Base-by-base conservation (phyloP, 2,888 invertebrate genomes). In the Brachypterus glaber region DNA sequence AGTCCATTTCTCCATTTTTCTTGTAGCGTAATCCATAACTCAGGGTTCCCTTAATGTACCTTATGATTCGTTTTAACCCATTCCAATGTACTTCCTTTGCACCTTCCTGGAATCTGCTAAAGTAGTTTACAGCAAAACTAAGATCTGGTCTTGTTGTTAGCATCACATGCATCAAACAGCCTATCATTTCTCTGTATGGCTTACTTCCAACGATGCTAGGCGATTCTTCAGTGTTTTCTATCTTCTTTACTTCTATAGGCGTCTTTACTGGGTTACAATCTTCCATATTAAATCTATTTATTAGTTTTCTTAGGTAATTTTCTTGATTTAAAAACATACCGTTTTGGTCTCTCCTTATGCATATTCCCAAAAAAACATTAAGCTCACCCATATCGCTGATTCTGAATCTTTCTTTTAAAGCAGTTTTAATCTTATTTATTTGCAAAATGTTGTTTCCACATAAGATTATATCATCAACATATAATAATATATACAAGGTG, bases 341-440 rank as follows among this genome's bases (percentile, higher is more conserved):
- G 9, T 46, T 30, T 7, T 40, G 8, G 3, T 18, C 45, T 30
- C 44, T 33, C 11, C 38, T 27, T 26, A 56, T 49, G 5, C 46
- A 48, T 4, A 54, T 54, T 30, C 52, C 52, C 0, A 55, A 40
- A 35, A 53, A 55, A 5, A 31, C 40, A 14, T 44, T 37, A 5
- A 45, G 41, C 31, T 47, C 39, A 3, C 53, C 53, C 16, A 52
- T 15, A 30, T 53, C 51, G 38, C 47, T 52, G 41, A 53, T 53
- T n/a, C 36, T 16, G 36, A 54, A 56, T 38, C 38, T 14, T 24
- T 12, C 14, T 11, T 21, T 33, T 18, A 37, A 18, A n/a, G 15
- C 11, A 11, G 14, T 13, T 31, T 32, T 37, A 2, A 30, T 14
- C 13, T 32, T 13, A 4, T 17, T 14, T 13, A 37, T 17, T 31